These are phyloP conservation scores for Sinodicranocentrus sp. DNA, from an alignment of 2,888 invertebrate species.

Conservation along the genomic window DNA sequence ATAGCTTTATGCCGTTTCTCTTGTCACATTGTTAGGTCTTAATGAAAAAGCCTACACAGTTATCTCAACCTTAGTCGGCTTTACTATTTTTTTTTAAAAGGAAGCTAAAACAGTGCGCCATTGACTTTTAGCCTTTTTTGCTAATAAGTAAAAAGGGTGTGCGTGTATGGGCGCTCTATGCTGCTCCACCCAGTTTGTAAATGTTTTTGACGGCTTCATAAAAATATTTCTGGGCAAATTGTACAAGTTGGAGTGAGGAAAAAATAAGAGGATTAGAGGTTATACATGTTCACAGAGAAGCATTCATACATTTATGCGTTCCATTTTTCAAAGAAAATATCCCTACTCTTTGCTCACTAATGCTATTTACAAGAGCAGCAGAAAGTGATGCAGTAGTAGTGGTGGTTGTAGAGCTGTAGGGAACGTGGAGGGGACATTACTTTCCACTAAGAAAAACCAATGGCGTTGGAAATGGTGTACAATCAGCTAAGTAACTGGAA, in stretches of 20 bases:
- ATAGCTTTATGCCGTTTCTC: constrained; percentile 3
- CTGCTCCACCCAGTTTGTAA: constrained; percentile 28
- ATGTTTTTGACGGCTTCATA: constrained; percentile 26
- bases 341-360: not conserved
- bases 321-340: not conserved
- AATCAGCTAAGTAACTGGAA: constrained; percentile 11
- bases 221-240: constrained; percentile 16
- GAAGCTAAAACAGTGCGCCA: not conserved
- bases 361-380: not conserved
- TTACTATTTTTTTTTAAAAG: not conserved
- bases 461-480: constrained; percentile 7
- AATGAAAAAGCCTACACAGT: constrained; percentile 11
- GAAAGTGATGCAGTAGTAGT: not conserved
- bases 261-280: constrained; percentile 7
- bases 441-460: constrained; percentile 4
- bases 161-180: not conserved
- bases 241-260: not conserved
- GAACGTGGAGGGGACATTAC: constrained; percentile 16
- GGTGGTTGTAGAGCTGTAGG: not conserved
- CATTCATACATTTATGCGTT: not conserved
- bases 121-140: constrained; percentile 19
- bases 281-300: not conserved
- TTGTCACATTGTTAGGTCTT: constrained; percentile 9
- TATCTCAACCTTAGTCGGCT: not conserved
- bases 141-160: not conserved